Conservation (phyloP, 2,888 invertebrate species). For the Melipona bicolor region DNA sequence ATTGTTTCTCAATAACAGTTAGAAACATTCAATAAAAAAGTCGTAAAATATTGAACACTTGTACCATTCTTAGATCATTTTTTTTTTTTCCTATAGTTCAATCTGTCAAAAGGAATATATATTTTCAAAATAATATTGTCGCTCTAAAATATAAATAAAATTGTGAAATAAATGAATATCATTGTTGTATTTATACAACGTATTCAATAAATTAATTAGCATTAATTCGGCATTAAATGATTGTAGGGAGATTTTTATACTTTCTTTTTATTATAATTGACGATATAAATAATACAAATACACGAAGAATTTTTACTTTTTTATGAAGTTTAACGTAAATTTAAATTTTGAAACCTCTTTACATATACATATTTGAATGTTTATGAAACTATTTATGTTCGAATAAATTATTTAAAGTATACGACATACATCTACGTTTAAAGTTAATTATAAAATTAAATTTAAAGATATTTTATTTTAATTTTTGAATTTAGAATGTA, state of each 20-base stretch:
- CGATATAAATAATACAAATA: not conserved
- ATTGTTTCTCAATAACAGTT: constrained; percentile 75
- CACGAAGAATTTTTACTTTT: not conserved
- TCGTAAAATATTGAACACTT: constrained; percentile 61
- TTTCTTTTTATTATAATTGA: not conserved
- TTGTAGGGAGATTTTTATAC: not conserved
- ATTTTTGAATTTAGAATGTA: too few relatives aligned
- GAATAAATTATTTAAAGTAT: not conserved
- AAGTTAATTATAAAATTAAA: not conserved
- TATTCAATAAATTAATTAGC: constrained; percentile 1
- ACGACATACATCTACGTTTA: not conserved
- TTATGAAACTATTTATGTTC: not conserved
- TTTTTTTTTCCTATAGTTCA: constrained; percentile 12
- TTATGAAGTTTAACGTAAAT: too few relatives aligned
- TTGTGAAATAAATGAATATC: not conserved
- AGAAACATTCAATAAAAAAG: constrained; percentile 75
- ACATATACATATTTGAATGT: not conserved
- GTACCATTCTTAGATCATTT: constrained; percentile 29
- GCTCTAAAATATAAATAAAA: constrained; percentile 4
- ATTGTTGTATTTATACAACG: not conserved
- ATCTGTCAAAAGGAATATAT: not conserved
- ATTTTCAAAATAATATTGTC: not conserved
- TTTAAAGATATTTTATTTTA: not conserved
- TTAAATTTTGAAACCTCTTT: not conserved
- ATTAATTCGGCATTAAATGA: not conserved